Conservation (phyloP, 2,888 invertebrate genomes). For the Hoplodrina blanda region DNA sequence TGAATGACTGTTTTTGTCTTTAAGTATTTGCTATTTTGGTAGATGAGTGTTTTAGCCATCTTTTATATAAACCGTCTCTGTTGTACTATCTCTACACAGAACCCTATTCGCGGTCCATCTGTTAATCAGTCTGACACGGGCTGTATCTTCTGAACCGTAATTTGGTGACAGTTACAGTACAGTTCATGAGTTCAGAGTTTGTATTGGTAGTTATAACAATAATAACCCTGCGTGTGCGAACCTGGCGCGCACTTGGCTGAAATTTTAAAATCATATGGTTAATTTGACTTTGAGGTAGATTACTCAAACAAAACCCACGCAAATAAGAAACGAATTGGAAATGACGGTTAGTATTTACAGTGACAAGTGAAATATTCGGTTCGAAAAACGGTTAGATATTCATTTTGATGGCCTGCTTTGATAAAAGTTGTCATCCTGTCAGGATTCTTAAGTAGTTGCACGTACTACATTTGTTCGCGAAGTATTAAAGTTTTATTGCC, state of each 20-base stretch:
- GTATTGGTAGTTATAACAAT: too few relatives aligned
- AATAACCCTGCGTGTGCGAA: too few relatives aligned
- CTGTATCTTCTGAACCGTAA: too few relatives aligned
- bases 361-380: not conserved
- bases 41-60: not conserved
- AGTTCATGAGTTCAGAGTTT: too few relatives aligned
- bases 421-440: conserved; percentile 22
- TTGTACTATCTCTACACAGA: too few relatives aligned
- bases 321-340: not conserved
- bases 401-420: conserved; percentile 35
- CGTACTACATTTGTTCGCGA: not conserved
- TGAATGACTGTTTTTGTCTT: conserved; percentile 16
- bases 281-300: not conserved
- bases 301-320: not conserved
- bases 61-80: too few relatives aligned
- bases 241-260: too few relatives aligned
- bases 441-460: not conserved
- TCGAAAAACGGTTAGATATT: not conserved
- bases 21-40: conserved; percentile 2
- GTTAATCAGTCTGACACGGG: too few relatives aligned
- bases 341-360: not conserved
- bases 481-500: too few relatives aligned
- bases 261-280: too few relatives aligned
- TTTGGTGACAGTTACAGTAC: too few relatives aligned
- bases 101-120: too few relatives aligned